phyloP scores from a whole-genome alignment of 2,888 invertebrate species.

The Drymonia ruficornis region DNA sequence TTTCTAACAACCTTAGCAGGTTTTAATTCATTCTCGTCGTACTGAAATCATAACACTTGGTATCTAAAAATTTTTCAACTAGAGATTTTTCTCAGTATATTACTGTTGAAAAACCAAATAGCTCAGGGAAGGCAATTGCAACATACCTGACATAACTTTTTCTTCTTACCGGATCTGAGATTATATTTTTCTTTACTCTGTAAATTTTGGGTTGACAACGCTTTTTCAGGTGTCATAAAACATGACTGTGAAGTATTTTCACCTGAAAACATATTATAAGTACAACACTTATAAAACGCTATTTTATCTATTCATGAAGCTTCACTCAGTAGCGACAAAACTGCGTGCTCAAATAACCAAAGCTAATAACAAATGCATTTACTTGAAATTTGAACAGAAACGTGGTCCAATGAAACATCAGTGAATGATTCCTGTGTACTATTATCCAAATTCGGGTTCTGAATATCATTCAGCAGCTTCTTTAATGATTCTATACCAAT shows the following conservation, averaged over 20 bases:
- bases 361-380: not conserved
- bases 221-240: not conserved
- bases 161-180: constrained; percentile 1
- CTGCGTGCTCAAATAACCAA: no score
- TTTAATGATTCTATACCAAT: constrained; percentile 56
- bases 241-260: not conserved
- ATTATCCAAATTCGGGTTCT: constrained; percentile 44
- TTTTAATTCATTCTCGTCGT: not conserved
- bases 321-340: no score
- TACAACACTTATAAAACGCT: no score
- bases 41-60: not conserved
- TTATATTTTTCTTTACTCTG: not conserved
- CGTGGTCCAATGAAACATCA: constrained; percentile 26
- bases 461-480: constrained; percentile 60
- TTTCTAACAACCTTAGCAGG: constrained; percentile 13
- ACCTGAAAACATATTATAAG: not conserved
- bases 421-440: constrained; percentile 45
- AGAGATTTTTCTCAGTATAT: not conserved
- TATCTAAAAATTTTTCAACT: not conserved
- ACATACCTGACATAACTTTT: not conserved
- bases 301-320: not conserved
- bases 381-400: constrained; percentile 23
- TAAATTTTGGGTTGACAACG: not conserved
- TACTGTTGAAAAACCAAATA: no score
- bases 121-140: no score